Evolutionary conservation across 2,888 invertebrate species (phyloP).

Genomic region (Galerucella pusilla): DNA sequence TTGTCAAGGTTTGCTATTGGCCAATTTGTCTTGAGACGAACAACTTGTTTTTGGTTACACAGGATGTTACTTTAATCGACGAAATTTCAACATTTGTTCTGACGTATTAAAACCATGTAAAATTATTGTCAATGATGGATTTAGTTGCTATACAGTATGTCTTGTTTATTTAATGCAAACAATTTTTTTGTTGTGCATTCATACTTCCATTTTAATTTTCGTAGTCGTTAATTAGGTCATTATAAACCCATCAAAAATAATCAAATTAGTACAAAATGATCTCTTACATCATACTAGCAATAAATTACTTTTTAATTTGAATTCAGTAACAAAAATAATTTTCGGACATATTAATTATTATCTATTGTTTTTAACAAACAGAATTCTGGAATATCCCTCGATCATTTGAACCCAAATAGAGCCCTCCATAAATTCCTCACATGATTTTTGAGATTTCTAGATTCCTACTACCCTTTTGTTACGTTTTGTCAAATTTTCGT

Average conservation of each 20-base stretch:
- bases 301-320: neutral
- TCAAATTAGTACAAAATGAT: neutral
- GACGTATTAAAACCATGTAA: neutral
- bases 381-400: no score
- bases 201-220: no score
- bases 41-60: constrained; percentile 2
- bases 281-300: neutral
- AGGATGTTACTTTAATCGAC: neutral
- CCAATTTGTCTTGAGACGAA: neutral
- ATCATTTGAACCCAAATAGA: no score
- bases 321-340: neutral
- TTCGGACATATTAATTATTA: no score
- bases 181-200: no score
- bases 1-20: constrained; percentile 20
- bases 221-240: neutral
- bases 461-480: no score
- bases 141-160: no score
- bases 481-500: no score
- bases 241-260: neutral
- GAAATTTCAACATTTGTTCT: neutral
- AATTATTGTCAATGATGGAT: neutral
- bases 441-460: no score
- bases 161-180: no score
- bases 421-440: no score
- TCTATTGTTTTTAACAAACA: no score